Evolutionary conservation across 2,888 invertebrate species (phyloP).

Genomic region (Agrochola circellaris): DNA sequence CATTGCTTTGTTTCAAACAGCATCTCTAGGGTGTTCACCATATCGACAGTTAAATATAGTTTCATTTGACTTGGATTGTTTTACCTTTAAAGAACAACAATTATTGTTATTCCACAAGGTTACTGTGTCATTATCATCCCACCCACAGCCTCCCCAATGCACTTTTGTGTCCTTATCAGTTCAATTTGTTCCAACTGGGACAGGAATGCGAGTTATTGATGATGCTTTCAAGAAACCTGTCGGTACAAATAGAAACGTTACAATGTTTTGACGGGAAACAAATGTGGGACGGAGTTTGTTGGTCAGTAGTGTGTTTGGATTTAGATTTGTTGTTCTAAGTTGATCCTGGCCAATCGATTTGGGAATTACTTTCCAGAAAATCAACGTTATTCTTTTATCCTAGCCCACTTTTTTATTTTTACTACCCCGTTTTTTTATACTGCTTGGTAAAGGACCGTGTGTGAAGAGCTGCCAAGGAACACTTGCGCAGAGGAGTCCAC

Average conservation of each 20-base stretch:
- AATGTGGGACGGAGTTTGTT: constrained; percentile 29
- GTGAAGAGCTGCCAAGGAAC: neutral
- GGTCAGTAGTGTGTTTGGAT: constrained; percentile 33
- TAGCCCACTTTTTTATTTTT: neutral
- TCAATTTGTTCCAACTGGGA: constrained; percentile 53
- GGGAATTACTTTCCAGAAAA: neutral
- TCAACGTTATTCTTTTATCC: neutral
- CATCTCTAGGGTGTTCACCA: neutral
- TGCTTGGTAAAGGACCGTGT: neutral
- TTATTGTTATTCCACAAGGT: constrained; percentile 49
- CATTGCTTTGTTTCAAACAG: neutral
- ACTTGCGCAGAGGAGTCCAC: neutral
- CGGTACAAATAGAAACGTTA: constrained; percentile 51
- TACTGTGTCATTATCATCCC: constrained; percentile 55
- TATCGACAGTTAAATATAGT: constrained; percentile 10
- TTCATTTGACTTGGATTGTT: constrained; percentile 11
- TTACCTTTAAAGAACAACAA: constrained; percentile 31
- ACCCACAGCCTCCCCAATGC: constrained; percentile 58
- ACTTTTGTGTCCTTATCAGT: constrained; percentile 51
- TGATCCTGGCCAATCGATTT: constrained; percentile 5
- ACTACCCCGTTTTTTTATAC: neutral
- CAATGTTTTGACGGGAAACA: constrained; percentile 32
- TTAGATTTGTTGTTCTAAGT: constrained; percentile 31
- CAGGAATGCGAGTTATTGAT: constrained; percentile 62
- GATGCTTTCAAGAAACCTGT: constrained; percentile 64